These are phyloP conservation scores for Serripes groenlandicus DNA, from an alignment of 2,888 invertebrate genomes.

Conservation along the genomic window DNA sequence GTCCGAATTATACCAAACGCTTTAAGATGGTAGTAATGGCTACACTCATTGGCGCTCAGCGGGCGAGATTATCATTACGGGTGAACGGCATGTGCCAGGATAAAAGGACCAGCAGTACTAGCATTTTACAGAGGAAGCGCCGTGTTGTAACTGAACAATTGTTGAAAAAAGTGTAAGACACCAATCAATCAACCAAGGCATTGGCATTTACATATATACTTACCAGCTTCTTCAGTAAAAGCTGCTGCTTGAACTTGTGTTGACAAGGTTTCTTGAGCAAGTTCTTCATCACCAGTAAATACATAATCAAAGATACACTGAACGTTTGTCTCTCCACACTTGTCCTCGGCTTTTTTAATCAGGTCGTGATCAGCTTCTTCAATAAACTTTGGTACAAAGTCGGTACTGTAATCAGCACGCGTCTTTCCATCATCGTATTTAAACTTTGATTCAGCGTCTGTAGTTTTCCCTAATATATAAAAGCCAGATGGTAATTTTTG, in stretches of 20 bases:
- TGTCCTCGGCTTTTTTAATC: conserved; percentile 36
- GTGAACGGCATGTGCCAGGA: too few species aligned
- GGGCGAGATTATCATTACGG: too few species aligned
- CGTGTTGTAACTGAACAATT: too few species aligned
- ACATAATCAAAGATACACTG: conserved; percentile 66
- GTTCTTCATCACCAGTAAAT: conserved; percentile 51
- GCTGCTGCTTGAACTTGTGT: conserved; percentile 37
- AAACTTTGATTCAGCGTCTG: conserved; percentile 40
- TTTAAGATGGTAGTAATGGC: too few species aligned
- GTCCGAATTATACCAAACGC: too few species aligned
- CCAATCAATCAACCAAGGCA: too few species aligned
- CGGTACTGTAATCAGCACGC: conserved; percentile 39
- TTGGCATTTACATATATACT: too few species aligned
- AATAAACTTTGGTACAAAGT: conserved; percentile 62
- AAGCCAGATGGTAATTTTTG: too few species aligned
- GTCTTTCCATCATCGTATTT: conserved; percentile 38
- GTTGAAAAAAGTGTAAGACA: too few species aligned
- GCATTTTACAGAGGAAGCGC: too few species aligned
- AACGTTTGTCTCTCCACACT: conserved; percentile 38
- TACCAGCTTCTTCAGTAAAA: conserved; percentile 34
- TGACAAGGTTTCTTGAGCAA: conserved; percentile 35
- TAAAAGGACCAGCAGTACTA: too few species aligned
- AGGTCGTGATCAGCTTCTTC: conserved; percentile 55
- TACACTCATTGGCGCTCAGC: too few species aligned
- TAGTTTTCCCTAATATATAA: conserved; percentile 46